Base-by-base conservation (phyloP, 1,140 invertebrate species). In the Micrasema minimum region DNA sequence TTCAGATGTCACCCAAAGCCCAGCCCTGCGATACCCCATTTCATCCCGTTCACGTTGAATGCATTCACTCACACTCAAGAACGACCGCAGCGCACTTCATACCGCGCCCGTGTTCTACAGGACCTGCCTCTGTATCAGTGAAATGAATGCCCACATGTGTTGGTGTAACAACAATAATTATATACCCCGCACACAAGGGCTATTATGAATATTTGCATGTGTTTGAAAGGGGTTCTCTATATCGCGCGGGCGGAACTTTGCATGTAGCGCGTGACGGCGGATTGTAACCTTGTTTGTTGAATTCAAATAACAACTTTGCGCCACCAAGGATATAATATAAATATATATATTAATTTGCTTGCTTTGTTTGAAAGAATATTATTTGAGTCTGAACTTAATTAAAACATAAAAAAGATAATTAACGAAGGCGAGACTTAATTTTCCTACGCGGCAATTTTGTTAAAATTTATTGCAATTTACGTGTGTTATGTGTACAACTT, bases 201-300 rank as follows among this genome's bases (percentile, higher is more conserved):
- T 46, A 46, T 64, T 64, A 64, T 64, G 59, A 64, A 64, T 46
- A 64, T 64, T 64, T 64, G 59, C 59, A 46, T 64, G 59, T 64
- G 59, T 64, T 64, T 59, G 55, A 59, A 59, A 26, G 26, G 50
- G 26, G 55, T 38, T 38, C 16, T 38, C 16, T 59, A 9, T 37
- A 41, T 38, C 1, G 55, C 16, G 55, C 14, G 3, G 35, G 31
- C 10, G 55, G 37, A 41, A 35, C 26, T 11, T 55, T 18, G 16
- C 7, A 31, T 55, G 20, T 48, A 48, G 37, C 35, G 35, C 37
- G 55, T 41, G 55, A 22, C 37, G 37, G 55, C 37, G 55, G 35
- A 41, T 59, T 59, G 55, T 59, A 59, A 59, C 55, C 55, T 59
- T 59, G 37, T 59, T 59, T 59, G 55, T 59, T 38, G 55, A 59